Evolutionary conservation across 2,113 vertebrate species (phyloP).

Genomic region (Siniperca knerii): DNA sequence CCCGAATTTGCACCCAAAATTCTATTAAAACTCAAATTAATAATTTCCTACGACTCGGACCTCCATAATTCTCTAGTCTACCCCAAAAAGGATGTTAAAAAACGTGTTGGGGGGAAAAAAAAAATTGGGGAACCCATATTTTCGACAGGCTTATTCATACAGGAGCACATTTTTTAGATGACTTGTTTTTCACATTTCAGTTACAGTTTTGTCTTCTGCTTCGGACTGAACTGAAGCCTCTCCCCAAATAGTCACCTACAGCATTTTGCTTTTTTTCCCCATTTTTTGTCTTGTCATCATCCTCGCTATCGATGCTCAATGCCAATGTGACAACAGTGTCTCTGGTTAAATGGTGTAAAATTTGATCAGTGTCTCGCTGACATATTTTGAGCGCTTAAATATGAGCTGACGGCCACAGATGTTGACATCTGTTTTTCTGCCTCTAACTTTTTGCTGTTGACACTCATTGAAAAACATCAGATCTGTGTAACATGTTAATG

Average conservation of each 20-base stretch:
- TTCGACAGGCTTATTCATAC: not conserved
- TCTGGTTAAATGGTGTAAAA: constrained; percentile 1
- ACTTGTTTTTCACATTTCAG: constrained; percentile 27
- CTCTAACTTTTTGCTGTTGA: not conserved
- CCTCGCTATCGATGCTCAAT: not conserved
- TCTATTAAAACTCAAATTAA: constrained; percentile 51
- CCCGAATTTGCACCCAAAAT: constrained; percentile 31
- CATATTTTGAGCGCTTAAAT: not conserved
- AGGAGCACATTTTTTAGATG: not conserved
- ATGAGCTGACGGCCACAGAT: not conserved
- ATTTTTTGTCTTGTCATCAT: not conserved
- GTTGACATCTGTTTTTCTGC: not conserved
- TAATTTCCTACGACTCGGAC: not conserved
- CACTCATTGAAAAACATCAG: constrained; percentile 5
- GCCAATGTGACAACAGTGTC: not conserved
- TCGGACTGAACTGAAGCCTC: not conserved
- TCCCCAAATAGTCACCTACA: not conserved
- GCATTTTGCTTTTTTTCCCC: not conserved
- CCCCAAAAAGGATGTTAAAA: not conserved
- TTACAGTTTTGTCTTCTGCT: not conserved
- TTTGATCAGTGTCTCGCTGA: constrained; percentile 1
- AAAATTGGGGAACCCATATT: not conserved
- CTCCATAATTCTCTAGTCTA: not conserved
- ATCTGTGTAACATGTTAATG: not conserved
- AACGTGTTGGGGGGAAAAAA: not conserved